Base-by-base conservation (phyloP, 2,113 vertebrate genomes). In the Vidua macroura region DNA sequence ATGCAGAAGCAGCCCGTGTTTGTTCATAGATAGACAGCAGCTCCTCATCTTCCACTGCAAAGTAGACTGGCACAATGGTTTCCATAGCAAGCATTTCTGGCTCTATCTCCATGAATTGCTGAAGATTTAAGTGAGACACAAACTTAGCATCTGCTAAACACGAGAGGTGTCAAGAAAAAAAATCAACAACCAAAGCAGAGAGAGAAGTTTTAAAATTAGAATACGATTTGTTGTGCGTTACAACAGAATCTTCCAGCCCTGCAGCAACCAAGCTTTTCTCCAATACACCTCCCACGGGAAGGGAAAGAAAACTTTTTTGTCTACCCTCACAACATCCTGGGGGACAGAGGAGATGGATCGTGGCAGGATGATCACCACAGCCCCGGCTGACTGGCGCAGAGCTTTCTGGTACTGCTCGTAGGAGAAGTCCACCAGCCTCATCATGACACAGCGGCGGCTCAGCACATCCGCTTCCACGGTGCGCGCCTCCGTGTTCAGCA, bases 61-160 rank as follows among this genome's bases (percentile, higher is more conserved):
- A 99, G 97, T 99, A 99, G 81, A 99, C 99, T 0, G 99, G 99
- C 52, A 99, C 98, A 4, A 99, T 97, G 81, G 99, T 99, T 98
- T 99, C 99, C 73, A 99, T 99, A 46, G 99, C 98, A 90, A 99
- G 96, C 98, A 99, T 99, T 97, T 99, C 99, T 0, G 99, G 99
- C 97, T 99, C 99, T 31, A 99, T 98, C 97, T 99, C 99, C 99
- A 99, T 99, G 96, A 99, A 99, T 98, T 99, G 99, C 99, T 99
- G 88, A 11, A 67, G 58, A 81, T 88, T 93, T 67, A 93, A 95
- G 59, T 3, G 8, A 88, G 59, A 92, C 21, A 55, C 21, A 87
- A 73, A 92, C 75, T 93, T 35, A 88, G 31, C 25, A 31, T n/a
- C 31, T n/a, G 48, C 72, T 90, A 43, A 82, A 89, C 21, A 18